Conservation (phyloP, 2,797 vertebrate genomes). For the Sebastes elongatus region DNA sequence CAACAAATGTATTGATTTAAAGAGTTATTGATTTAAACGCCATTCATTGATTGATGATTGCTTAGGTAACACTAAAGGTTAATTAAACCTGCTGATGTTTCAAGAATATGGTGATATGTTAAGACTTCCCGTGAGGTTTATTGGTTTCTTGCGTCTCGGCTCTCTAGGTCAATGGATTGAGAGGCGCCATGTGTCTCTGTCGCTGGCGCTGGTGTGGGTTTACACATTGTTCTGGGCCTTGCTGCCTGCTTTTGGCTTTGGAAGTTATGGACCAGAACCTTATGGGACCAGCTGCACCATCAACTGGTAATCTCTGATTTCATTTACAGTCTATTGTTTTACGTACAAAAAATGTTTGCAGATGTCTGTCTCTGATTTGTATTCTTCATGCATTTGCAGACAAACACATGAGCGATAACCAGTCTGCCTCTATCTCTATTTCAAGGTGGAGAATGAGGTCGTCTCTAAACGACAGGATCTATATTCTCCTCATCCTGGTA, state of each 20-base stretch:
- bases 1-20: background rate
- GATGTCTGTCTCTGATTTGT: background rate
- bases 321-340: background rate
- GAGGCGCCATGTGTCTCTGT: conserved; percentile 49
- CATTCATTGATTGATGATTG: background rate
- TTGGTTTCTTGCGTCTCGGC: background rate
- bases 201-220: conserved; percentile 59
- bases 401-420: background rate
- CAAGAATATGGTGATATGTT: background rate
- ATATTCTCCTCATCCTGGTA: conserved; percentile 61
- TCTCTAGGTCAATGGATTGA: conserved; percentile 71
- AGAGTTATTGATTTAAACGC: background rate
- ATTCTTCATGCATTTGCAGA: background rate
- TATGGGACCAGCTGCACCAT: conserved; percentile 74
- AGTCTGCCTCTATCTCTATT: background rate
- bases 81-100: background rate
- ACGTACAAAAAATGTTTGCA: background rate
- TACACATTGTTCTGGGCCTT: conserved; percentile 68
- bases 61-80: background rate
- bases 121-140: background rate
- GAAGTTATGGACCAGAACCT: conserved; percentile 72
- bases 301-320: conserved; percentile 55
- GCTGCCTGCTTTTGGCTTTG: conserved; percentile 71
- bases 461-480: conserved; percentile 52
- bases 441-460: conserved; percentile 68